phyloP scores from a whole-genome alignment of 2,113 vertebrate genomes.

The Cebus imitator region DNA sequence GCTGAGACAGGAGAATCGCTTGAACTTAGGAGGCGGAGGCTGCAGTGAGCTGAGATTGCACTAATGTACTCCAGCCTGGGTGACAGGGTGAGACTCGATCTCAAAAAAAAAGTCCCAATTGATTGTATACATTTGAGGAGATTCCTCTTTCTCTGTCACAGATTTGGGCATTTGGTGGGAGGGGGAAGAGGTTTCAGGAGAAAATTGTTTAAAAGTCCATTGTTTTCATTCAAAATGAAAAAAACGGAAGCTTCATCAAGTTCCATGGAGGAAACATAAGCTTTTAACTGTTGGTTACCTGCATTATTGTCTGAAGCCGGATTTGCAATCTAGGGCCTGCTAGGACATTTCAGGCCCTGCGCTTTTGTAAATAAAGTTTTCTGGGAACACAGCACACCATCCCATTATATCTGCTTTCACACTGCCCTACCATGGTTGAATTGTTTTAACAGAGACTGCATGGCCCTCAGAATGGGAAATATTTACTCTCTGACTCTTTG shows the following conservation, averaged over 20 bases:
- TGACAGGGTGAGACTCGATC: too few relatives aligned
- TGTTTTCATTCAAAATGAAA: neutral
- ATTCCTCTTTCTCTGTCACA: rapidly evolving
- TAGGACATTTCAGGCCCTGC: rapidly evolving
- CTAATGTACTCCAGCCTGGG: too few relatives aligned
- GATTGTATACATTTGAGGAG: rapidly evolving
- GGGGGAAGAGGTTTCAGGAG: neutral
- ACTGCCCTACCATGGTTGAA: rapidly evolving
- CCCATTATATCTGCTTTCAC: rapidly evolving
- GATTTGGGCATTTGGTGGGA: neutral
- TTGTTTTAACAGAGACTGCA: rapidly evolving
- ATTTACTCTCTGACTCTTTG: neutral
- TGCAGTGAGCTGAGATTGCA: too few relatives aligned
- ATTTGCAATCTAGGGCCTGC: rapidly evolving
- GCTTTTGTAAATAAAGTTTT: neutral
- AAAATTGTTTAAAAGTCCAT: neutral
- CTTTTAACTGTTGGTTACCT: neutral
- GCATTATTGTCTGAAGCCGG: neutral
- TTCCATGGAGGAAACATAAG: rapidly evolving
- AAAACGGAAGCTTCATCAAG: neutral
- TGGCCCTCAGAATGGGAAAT: rapidly evolving
- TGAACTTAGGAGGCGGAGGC: too few relatives aligned
- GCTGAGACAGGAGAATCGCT: too few relatives aligned
- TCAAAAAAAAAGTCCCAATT: too few relatives aligned
- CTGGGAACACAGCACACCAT: rapidly evolving